Evolutionary conservation across 2,797 vertebrate genomes (phyloP).

Genomic region (Microhierax caerulescens): DNA sequence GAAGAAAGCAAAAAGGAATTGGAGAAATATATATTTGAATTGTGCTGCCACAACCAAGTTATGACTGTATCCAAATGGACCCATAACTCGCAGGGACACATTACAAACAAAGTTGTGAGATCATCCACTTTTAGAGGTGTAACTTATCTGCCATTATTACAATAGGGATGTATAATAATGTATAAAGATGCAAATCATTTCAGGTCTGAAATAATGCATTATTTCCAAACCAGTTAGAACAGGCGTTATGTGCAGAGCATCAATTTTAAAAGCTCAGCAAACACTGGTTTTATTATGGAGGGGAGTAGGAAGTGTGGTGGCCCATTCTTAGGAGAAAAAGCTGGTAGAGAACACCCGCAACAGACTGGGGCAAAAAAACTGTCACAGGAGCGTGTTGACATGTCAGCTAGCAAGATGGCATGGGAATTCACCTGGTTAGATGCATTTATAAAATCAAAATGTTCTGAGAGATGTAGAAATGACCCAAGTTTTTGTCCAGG

Average conservation of each 20-base stretch:
- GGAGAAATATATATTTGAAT: neutral
- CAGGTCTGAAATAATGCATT: neutral
- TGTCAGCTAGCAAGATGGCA: neutral
- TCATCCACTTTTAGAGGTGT: neutral
- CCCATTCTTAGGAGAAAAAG: neutral
- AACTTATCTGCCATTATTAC: neutral
- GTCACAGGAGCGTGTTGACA: neutral
- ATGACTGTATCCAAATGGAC: neutral
- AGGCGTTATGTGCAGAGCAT: neutral
- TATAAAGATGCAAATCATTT: neutral
- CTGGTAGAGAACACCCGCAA: neutral
- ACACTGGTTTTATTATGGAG: neutral
- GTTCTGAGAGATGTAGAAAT: neutral
- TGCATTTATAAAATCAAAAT: fast-evolving
- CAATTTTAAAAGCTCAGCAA: neutral
- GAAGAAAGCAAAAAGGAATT: neutral
- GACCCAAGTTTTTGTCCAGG: neutral
- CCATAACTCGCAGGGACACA: neutral
- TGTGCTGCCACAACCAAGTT: neutral
- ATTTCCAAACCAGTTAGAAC: neutral
- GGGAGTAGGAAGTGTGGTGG: neutral
- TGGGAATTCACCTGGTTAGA: neutral
- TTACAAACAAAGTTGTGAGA: neutral
- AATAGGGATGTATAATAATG: neutral
- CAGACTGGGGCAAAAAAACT: neutral